phyloP scores from a whole-genome alignment of 1,140 invertebrate genomes.

The Periplaneta americana region DNA sequence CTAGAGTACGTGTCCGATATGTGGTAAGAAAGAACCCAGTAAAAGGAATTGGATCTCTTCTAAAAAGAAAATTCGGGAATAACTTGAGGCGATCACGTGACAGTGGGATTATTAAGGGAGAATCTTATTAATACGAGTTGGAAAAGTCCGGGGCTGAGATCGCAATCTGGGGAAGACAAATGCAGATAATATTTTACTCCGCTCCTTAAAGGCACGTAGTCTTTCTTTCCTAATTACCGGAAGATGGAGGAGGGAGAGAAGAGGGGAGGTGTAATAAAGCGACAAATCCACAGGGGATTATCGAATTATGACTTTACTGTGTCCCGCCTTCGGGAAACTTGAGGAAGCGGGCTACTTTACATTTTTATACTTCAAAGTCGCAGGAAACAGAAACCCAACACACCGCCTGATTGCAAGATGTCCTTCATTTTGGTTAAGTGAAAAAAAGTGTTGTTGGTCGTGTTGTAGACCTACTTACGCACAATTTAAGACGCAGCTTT shows the following conservation, averaged over 20 bases:
- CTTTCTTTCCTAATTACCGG: constrained; percentile 6
- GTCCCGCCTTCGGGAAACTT: neutral
- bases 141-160: constrained; percentile 6
- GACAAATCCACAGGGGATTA: constrained; percentile 2
- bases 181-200: constrained; percentile 6
- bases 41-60: neutral
- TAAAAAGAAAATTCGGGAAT: neutral
- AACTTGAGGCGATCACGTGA: neutral
- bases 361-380: neutral
- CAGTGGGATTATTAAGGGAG: neutral
- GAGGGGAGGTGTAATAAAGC: constrained; percentile 1
- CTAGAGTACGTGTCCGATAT: neutral
- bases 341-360: neutral
- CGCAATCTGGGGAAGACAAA: constrained; percentile 5
- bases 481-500: too few relatives aligned
- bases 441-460: too few relatives aligned
- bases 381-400: neutral
- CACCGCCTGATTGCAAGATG: neutral
- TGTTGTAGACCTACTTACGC: too few relatives aligned
- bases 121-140: constrained; percentile 10
- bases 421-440: neutral
- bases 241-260: neutral
- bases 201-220: constrained; percentile 3
- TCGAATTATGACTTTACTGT: constrained; percentile 3
- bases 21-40: neutral